These are phyloP conservation scores for Podiceps cristatus DNA, from an alignment of 2,113 vertebrate species.

Conservation along the genomic window DNA sequence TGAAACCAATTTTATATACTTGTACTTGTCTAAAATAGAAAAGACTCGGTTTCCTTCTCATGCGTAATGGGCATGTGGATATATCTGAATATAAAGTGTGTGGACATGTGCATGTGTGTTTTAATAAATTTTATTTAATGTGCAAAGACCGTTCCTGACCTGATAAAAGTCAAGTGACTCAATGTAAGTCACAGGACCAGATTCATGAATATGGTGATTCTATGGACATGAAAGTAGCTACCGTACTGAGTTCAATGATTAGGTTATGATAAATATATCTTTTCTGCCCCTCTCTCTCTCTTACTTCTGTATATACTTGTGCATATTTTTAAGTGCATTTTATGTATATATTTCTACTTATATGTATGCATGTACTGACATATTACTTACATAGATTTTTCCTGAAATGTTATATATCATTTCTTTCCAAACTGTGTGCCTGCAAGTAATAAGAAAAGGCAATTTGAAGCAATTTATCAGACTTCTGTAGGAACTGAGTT, in stretches of 20 bases:
- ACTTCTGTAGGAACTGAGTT: neutral
- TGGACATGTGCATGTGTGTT: neutral
- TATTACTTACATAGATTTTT: neutral
- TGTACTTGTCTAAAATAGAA: neutral
- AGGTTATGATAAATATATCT: neutral
- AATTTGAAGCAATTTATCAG: neutral
- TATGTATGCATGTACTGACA: neutral
- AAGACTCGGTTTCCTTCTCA: neutral
- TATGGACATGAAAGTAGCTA: neutral
- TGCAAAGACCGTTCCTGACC: neutral
- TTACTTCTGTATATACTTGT: neutral
- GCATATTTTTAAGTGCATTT: neutral
- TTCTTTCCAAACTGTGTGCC: neutral
- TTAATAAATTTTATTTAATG: neutral
- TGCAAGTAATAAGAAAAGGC: neutral
- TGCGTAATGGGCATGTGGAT: neutral
- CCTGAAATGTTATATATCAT: neutral
- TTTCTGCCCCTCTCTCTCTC: neutral
- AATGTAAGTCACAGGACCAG: neutral
- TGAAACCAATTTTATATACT: neutral
- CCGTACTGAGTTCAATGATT: neutral
- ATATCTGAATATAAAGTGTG: neutral
- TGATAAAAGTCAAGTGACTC: neutral
- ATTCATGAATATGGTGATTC: neutral
- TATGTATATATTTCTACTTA: neutral